Evolutionary conservation across 1,140 invertebrate species (phyloP).

Genomic region (Lethrus apterus): DNA sequence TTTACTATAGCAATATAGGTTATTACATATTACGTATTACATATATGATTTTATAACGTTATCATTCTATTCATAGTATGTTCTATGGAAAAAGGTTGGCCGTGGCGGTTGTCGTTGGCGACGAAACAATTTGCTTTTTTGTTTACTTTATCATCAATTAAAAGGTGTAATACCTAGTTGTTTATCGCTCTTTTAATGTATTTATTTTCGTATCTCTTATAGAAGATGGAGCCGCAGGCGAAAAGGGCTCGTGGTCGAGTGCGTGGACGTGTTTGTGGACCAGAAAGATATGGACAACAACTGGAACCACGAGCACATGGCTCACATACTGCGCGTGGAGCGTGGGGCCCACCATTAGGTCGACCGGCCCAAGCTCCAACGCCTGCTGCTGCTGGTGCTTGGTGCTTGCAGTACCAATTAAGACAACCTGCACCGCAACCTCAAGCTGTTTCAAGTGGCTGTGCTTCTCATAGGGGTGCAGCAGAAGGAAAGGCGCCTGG

Average conservation of each 20-base stretch:
- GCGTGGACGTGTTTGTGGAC: constrained; percentile 6
- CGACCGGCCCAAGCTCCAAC: neutral
- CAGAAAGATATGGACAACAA: neutral
- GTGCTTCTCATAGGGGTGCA: neutral
- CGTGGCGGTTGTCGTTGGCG: too few species aligned
- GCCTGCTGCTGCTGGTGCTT: neutral
- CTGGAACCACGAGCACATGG: neutral
- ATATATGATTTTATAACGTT: too few species aligned
- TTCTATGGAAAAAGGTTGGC: too few species aligned
- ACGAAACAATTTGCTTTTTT: too few species aligned
- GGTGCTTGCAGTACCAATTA: constrained; percentile 11
- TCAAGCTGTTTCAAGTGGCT: neutral
- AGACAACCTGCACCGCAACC: constrained; percentile 5
- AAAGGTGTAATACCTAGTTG: too few species aligned
- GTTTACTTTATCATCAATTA: too few species aligned
- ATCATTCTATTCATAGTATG: too few species aligned
- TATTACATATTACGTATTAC: too few species aligned
- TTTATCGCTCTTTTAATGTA: too few species aligned
- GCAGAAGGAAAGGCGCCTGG: neutral
- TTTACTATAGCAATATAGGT: too few species aligned
- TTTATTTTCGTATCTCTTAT: neutral
- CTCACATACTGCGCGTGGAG: neutral
- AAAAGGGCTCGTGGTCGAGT: constrained; percentile 13
- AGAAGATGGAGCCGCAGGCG: constrained; percentile 10
- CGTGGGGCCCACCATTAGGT: neutral